A percentile compares a stretch with the other conserved stretches of the same genome.
Conservation (phyloP, 2,888 invertebrate genomes). For the Macaria liturata region DNA sequence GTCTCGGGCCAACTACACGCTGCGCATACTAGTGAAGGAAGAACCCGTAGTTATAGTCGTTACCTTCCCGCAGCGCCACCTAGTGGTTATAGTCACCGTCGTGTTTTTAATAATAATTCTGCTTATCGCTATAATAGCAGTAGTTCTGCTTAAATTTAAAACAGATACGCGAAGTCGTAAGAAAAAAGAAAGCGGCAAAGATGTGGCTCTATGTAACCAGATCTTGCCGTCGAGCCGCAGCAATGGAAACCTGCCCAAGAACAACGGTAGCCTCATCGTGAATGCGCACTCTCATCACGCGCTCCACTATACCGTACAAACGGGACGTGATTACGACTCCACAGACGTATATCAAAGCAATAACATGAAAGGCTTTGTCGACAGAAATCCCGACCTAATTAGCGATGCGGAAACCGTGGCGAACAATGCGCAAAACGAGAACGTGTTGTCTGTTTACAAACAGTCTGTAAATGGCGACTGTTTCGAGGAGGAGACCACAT, state of each 20-base stretch:
- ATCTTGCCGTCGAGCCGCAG: slow-evolving; percentile 67
- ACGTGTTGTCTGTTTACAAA: slow-evolving; percentile 73
- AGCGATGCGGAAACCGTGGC: slow-evolving; percentile 88
- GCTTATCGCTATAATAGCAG: slow-evolving; percentile 86
- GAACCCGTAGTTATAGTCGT: slow-evolving; percentile 87
- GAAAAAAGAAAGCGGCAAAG: slow-evolving; percentile 85
- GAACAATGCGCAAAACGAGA: slow-evolving; percentile 76
- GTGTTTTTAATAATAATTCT: slow-evolving; percentile 86
- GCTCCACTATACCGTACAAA: slow-evolving; percentile 76
- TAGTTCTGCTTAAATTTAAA: slow-evolving; percentile 84
- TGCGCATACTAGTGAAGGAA: slow-evolving; percentile 89
- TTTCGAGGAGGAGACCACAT: slow-evolving; percentile 74
- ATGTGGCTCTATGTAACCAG: slow-evolving; percentile 84
- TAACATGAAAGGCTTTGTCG: slow-evolving; percentile 80
- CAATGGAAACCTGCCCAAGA: slow-evolving; percentile 80
- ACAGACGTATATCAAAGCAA: slow-evolving; percentile 74
- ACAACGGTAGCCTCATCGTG: slow-evolving; percentile 80
- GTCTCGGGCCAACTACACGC: slow-evolving; percentile 91
- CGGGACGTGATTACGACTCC: slow-evolving; percentile 83
- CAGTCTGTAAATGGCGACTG: slow-evolving; percentile 63
- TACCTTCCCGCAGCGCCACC: slow-evolving; percentile 87
- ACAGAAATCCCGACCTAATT: slow-evolving; percentile 91
- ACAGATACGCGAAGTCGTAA: slow-evolving; percentile 74
- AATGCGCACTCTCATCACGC: slow-evolving; percentile 84
- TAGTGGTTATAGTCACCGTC: slow-evolving; percentile 87